phyloP scores from a whole-genome alignment of 2,797 vertebrate species.

The Erpetoichthys calabaricus region DNA sequence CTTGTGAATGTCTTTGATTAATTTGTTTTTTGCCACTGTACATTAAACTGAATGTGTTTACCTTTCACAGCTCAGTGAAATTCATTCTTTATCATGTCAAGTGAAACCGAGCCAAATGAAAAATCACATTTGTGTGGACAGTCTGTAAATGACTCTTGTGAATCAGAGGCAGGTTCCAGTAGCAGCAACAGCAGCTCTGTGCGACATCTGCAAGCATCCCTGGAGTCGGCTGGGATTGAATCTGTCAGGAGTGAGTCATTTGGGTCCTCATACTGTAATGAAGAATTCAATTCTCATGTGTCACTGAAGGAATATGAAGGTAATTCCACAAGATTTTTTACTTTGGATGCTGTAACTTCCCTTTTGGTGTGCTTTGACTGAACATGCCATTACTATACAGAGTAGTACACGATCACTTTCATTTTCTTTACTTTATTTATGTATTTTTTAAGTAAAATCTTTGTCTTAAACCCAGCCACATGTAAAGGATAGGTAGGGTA shows the following conservation, averaged over 20 bases:
- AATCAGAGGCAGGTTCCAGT: not conserved
- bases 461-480: too few species aligned
- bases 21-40: not conserved
- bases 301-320: conserved; percentile 13
- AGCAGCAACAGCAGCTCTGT: conserved; percentile 8
- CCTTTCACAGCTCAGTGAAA: not conserved
- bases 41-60: not conserved
- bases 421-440: too few species aligned
- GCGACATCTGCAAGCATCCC: conserved; percentile 16
- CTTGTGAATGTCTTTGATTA: not conserved
- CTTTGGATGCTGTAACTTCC: too few species aligned
- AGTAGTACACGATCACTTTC: too few species aligned
- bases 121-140: not conserved
- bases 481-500: too few species aligned
- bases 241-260: not conserved
- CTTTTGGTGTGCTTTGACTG: too few species aligned
- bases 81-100: not conserved
- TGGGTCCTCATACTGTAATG: not conserved
- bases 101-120: not conserved
- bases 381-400: too few species aligned
- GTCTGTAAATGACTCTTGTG: not conserved
- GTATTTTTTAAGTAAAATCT: too few species aligned
- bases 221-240: conserved; percentile 15
- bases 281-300: not conserved
- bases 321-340: not conserved